A percentile compares a stretch with the other conserved stretches of the same genome.
Conservation (phyloP, 2,797 vertebrate genomes). For the Aratinga solstitialis region DNA sequence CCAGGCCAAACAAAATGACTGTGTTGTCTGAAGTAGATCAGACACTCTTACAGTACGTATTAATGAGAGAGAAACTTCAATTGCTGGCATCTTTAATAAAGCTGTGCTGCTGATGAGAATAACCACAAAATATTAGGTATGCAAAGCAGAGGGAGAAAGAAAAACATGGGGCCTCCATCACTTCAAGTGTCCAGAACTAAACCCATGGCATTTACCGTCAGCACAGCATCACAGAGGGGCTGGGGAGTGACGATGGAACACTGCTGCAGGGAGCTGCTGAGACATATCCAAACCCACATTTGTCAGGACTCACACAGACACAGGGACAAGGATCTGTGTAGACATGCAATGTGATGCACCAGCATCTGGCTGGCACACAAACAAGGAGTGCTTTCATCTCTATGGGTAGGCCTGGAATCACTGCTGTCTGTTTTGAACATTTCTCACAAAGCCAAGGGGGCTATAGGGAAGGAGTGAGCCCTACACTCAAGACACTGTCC, state of each 20-base stretch:
- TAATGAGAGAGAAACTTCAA: background rate
- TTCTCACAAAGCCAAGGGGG: slow-evolving; percentile 32
- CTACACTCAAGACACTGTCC: background rate
- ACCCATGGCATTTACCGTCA: accelerated
- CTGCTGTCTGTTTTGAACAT: background rate
- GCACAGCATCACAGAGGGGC: background rate
- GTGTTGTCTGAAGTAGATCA: background rate
- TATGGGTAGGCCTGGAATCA: background rate
- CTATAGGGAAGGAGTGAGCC: slow-evolving; percentile 34
- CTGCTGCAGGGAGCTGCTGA: background rate
- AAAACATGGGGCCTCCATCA: background rate
- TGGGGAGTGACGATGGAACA: background rate
- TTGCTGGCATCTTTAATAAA: background rate
- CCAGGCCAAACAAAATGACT: background rate
- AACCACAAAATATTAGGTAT: background rate
- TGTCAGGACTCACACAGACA: background rate
- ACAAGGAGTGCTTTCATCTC: slow-evolving; percentile 56
- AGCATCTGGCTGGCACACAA: slow-evolving; percentile 61
- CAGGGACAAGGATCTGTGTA: background rate
- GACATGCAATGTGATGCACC: slow-evolving; percentile 31
- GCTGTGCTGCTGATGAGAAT: background rate
- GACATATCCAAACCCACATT: slow-evolving; percentile 16
- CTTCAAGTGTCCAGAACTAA: background rate
- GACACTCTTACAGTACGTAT: accelerated
- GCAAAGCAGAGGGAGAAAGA: background rate